Base-by-base conservation (phyloP, 1,140 invertebrate species). In the Drosophila kikkawai region DNA sequence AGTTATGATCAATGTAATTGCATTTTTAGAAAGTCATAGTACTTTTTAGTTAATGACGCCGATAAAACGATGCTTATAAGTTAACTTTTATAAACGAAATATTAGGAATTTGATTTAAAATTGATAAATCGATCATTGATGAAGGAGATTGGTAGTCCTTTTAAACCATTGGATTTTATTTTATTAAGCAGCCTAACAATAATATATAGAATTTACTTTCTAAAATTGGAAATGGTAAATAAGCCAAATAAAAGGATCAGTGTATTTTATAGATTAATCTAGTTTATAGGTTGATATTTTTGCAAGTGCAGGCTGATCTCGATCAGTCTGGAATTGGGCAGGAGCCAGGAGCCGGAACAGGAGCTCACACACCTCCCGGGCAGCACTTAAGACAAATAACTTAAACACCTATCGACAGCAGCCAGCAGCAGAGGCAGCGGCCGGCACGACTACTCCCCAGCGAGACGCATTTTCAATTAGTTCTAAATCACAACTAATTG, bases 401-500 rank as follows among this genome's bases (percentile, higher is more conserved):
- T 87, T 87, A 79, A 87, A 87, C 84, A 87, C 84, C 84, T 87
- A 75, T 88, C 80, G 84, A 87, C 80, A 75, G 77, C 39, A 58
- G 45, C 29, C 39, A 37, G 64, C 53, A 64, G 47, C 42, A 42
- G 73, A 77, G 80, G 45, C 29, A 36, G 64, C 45, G 55, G 47
- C 37, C 44, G 48, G 17, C 55, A 44, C 34, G 71, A 32, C 63
- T 61, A 51, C 66, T 65, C 51, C 73, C 56, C 58, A 67, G 53
- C 61, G 53, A 61, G 77, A 88, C 80, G 84, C 84, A 87, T 87
- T 84, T 87, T 90, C 84, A 87, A 87, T 87, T 87, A 90, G 84
- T 88, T 84, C 80, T 87, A 84, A 88, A 88, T 87, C 84, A 87
- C 77, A 88, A 84, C 84, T 87, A 88, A 87, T 90, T 87, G 84